Base-by-base conservation (phyloP, 30 jellyfish, hydroid and myxozoan species). In the Euphysa ruthae region DNA sequence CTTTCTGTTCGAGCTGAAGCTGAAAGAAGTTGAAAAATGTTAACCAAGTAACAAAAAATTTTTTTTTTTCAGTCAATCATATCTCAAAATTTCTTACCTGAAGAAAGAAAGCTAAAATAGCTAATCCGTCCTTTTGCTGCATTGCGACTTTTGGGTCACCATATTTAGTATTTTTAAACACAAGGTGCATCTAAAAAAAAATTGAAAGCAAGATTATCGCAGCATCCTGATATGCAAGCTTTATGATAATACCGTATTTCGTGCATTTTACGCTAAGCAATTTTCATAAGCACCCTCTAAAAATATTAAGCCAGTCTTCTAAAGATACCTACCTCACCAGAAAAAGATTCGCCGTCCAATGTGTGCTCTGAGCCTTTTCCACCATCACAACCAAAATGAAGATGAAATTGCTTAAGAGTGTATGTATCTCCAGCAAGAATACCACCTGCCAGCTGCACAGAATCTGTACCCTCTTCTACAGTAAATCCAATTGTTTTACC, bases 261-360 rank as follows among this genome's bases (percentile, higher is more conserved):
- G n/a, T n/a, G n/a, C n/a, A n/a, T n/a, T n/a, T n/a, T n/a, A n/a
- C n/a, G n/a, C n/a, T n/a, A n/a, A n/a, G n/a, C n/a, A n/a, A n/a
- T n/a, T n/a, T n/a, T n/a, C n/a, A n/a, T n/a, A n/a, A n/a, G n/a
- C n/a, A n/a, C n/a, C n/a, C n/a, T n/a, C n/a, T n/a, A n/a, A n/a
- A n/a, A n/a, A n/a, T n/a, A n/a, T n/a, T n/a, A n/a, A n/a, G n/a
- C n/a, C n/a, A n/a, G n/a, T n/a, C n/a, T n/a, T n/a, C n/a, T n/a
- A n/a, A n/a, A n/a, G n/a, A n/a, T n/a, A 8, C 52, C n/a, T 74
- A 89, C 98, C 85, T 89, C 98, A n/a, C 98, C 98, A 6, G 93
- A 92, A 63, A 68, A 89, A 22, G 78, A 52, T 63, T 75, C 51
- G 4, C 98, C 98, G 33, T 89, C 95, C 29, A 89, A 44, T 14